A percentile compares a stretch with the other conserved stretches of the same genome.
phyloP scores from a whole-genome alignment of 2,888 invertebrate species.

The Odontocolon sp. region DNA sequence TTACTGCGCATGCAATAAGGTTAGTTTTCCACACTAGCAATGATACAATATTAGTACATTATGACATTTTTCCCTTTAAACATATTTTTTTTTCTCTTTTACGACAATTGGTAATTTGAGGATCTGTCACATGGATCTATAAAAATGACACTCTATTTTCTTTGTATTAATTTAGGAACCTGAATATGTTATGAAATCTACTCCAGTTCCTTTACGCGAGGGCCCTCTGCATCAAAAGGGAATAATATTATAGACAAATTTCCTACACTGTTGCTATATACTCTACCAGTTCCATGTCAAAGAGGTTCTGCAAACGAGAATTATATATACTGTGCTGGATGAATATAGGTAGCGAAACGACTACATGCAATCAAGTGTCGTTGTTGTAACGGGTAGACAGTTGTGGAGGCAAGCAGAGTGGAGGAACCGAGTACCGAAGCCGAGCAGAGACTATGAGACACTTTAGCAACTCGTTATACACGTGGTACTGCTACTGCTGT shows the following conservation, averaged over 20 bases:
- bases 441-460: slow-evolving; percentile 50
- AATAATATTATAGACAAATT: neutral
- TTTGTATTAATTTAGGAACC: too few relatives aligned
- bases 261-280: neutral
- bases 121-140: too few relatives aligned
- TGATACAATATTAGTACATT: too few relatives aligned
- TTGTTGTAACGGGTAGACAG: slow-evolving; percentile 64
- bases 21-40: too few relatives aligned
- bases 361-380: slow-evolving; percentile 23
- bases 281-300: slow-evolving; percentile 15
- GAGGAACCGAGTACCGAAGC: neutral
- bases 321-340: neutral
- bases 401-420: slow-evolving; percentile 36
- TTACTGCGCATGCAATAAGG: too few relatives aligned
- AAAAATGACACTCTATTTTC: too few relatives aligned
- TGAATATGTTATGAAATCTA: neutral
- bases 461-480: slow-evolving; percentile 68
- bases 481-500: slow-evolving; percentile 17
- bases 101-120: too few relatives aligned
- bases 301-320: neutral
- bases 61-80: too few relatives aligned
- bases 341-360: neutral
- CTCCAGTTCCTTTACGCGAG: neutral
- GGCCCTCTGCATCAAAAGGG: neutral
- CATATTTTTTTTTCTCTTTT: too few relatives aligned